These are phyloP conservation scores for Lycaon pictus DNA, from an alignment of 2,113 vertebrate species.

Conservation along the genomic window DNA sequence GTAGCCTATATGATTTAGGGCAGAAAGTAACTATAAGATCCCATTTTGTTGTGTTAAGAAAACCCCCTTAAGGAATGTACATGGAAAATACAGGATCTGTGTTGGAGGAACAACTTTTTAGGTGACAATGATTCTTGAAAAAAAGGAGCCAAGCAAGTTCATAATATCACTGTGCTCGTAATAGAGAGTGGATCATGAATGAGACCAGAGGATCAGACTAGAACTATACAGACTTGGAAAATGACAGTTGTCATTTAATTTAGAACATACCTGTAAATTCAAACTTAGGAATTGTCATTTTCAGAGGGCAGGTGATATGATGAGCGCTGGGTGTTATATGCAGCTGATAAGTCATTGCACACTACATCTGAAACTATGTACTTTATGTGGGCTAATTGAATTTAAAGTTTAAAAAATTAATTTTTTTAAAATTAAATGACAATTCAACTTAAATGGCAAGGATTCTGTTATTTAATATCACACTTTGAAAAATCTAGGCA, in stretches of 20 bases:
- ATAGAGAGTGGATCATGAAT: not conserved
- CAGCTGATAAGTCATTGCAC: too few species aligned
- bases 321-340: too few species aligned
- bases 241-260: not conserved
- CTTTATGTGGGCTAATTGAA: too few species aligned
- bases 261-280: too few species aligned
- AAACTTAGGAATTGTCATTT: too few species aligned
- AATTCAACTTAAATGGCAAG: not conserved
- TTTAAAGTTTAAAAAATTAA: too few species aligned
- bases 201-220: not conserved
- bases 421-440: not conserved
- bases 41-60: not conserved
- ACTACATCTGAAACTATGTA: too few species aligned
- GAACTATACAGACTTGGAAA: not conserved
- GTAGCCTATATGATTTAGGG: not conserved
- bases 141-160: not conserved
- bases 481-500: not conserved
- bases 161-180: not conserved
- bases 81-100: not conserved
- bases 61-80: not conserved
- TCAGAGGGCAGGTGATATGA: too few species aligned
- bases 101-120: not conserved
- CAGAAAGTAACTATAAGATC: not conserved
- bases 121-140: not conserved
- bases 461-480: not conserved